Conservation (phyloP, 30 jellyfish, hydroid and myxozoan species). For the Sanderia malayensis region DNA sequence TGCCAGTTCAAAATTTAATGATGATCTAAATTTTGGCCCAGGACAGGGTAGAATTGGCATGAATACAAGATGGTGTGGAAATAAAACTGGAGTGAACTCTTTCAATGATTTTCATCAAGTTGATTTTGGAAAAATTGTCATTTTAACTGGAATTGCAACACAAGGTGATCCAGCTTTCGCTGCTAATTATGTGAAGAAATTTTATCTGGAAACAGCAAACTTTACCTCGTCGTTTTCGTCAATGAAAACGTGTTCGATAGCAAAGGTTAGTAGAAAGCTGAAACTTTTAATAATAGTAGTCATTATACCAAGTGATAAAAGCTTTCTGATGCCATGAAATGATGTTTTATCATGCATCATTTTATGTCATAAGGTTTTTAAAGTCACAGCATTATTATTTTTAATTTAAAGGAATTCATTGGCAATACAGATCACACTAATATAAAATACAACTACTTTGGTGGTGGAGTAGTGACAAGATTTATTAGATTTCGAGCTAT, state of each 20-base stretch:
- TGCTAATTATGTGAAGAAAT: constrained; percentile 9
- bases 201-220: constrained; percentile 3
- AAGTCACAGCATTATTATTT: no score
- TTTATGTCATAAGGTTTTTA: no score
- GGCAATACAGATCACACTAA: constrained; percentile 16
- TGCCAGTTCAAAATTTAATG: background rate
- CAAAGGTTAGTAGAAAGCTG: background rate
- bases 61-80: background rate
- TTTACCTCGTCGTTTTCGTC: background rate
- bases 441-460: constrained; percentile 23
- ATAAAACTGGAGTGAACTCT: background rate
- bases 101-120: constrained; percentile 11
- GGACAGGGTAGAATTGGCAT: constrained; percentile 15
- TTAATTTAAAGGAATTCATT: constrained; percentile 11
- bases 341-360: no score
- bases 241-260: background rate
- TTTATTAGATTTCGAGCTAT: constrained; percentile 20
- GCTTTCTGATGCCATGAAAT: no score
- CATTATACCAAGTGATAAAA: no score
- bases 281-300: no score
- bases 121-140: constrained; percentile 18
- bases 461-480: constrained; percentile 5
- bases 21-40: background rate
- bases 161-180: constrained; percentile 19
- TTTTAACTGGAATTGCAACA: constrained; percentile 26